Conservation (phyloP, 2,797 vertebrate genomes). For the Distichodus sexfasciatus region DNA sequence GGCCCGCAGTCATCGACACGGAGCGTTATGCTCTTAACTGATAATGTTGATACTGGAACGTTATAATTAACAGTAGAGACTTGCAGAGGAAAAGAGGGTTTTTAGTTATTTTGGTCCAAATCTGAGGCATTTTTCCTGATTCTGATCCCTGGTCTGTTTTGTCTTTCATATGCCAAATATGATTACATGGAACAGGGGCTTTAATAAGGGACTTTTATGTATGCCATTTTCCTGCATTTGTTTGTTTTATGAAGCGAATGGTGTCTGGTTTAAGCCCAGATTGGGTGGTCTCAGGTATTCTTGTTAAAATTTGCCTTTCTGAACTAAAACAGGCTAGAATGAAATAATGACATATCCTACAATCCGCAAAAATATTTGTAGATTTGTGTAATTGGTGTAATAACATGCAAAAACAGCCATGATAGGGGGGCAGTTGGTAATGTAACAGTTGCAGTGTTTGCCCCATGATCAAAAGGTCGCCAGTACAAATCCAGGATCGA, state of each 20-base stretch:
- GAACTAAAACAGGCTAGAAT: too few species aligned
- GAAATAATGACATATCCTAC: too few species aligned
- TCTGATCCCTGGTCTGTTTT: neutral
- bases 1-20: conserved; percentile 14
- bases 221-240: neutral
- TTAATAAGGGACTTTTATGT: neutral
- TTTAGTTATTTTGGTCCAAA: neutral
- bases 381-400: too few species aligned
- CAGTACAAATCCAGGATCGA: too few species aligned
- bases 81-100: too few species aligned
- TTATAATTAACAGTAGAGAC: neutral
- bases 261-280: neutral
- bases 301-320: too few species aligned
- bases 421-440: too few species aligned
- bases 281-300: neutral
- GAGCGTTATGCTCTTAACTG: conserved; percentile 21
- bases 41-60: neutral
- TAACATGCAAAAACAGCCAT: too few species aligned
- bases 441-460: too few species aligned
- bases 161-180: neutral
- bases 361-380: too few species aligned
- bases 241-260: neutral
- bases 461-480: too few species aligned
- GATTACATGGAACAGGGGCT: neutral
- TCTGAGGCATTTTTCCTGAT: neutral